phyloP scores from a whole-genome alignment of 2,797 vertebrate genomes.

The Ataeniobius toweri region DNA sequence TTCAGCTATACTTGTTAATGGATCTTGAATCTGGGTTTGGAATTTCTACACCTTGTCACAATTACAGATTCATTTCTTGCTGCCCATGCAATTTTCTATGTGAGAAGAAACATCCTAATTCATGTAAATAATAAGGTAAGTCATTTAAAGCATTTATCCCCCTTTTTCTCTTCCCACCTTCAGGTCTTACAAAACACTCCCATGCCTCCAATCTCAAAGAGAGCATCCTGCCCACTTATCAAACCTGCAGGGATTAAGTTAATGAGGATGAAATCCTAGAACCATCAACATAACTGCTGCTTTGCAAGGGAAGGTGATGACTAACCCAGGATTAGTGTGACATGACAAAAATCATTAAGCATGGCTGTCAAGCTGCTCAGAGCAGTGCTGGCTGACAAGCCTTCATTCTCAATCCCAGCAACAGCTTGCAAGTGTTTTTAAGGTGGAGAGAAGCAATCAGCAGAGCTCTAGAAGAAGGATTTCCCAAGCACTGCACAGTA shows the following conservation, averaged over 20 bases:
- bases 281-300: not conserved
- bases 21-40: no score
- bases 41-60: no score
- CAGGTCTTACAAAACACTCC: not conserved
- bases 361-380: not conserved
- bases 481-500: no score
- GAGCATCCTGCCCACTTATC: not conserved
- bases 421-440: not conserved
- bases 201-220: not conserved
- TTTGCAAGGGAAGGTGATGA: conserved; percentile 31
- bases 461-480: not conserved
- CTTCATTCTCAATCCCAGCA: conserved; percentile 6
- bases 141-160: not conserved
- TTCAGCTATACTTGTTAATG: no score
- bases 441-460: not conserved
- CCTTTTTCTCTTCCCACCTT: not conserved
- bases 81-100: not conserved
- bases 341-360: conserved; percentile 19
- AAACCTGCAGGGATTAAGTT: conserved; percentile 25
- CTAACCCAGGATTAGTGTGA: conserved; percentile 28
- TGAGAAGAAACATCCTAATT: not conserved
- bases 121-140: not conserved
- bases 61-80: not conserved
- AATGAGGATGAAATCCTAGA: conserved; percentile 27
- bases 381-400: conserved; percentile 7